A percentile compares a stretch with the other conserved stretches of the same genome.
These are phyloP conservation scores for Morone saxatilis DNA, from an alignment of 2,113 vertebrate species.

Conservation along the genomic window DNA sequence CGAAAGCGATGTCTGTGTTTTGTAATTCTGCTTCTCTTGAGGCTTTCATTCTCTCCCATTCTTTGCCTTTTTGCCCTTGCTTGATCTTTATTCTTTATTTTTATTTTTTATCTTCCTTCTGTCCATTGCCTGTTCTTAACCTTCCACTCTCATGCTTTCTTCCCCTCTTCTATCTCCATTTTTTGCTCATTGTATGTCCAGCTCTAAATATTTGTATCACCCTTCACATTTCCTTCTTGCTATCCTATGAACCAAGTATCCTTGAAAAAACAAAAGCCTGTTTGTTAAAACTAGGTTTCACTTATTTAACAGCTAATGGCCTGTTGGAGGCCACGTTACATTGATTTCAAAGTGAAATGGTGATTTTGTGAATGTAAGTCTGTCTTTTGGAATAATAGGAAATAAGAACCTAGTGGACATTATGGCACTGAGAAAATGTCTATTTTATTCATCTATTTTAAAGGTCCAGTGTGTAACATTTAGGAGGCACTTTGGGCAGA, in stretches of 20 bases:
- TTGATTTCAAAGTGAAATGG: neutral
- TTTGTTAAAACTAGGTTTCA: neutral
- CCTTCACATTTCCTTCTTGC: neutral
- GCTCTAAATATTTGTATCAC: neutral
- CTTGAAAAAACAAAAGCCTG: neutral
- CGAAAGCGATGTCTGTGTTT: constrained; percentile 57
- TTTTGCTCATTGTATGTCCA: neutral
- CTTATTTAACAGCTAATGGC: neutral
- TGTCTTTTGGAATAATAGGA: neutral
- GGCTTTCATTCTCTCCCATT: constrained; percentile 2
- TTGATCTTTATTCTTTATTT: neutral
- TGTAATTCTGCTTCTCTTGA: constrained; percentile 5
- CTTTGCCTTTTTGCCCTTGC: neutral
- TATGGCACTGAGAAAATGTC: neutral
- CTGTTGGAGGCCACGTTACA: neutral
- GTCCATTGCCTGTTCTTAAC: neutral
- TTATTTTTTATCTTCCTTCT: neutral
- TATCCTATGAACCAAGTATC: neutral
- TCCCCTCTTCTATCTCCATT: neutral
- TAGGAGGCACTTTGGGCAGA: no score
- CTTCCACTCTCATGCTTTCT: neutral
- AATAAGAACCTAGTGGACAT: neutral
- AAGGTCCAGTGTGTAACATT: no score
- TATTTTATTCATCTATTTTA: no score
- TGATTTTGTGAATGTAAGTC: neutral